Percentiles rank a stretch among this genome's conserved stretches.
phyloP scores from a whole-genome alignment of 2,113 vertebrate species.

The Thinocorus orbignyianus region DNA sequence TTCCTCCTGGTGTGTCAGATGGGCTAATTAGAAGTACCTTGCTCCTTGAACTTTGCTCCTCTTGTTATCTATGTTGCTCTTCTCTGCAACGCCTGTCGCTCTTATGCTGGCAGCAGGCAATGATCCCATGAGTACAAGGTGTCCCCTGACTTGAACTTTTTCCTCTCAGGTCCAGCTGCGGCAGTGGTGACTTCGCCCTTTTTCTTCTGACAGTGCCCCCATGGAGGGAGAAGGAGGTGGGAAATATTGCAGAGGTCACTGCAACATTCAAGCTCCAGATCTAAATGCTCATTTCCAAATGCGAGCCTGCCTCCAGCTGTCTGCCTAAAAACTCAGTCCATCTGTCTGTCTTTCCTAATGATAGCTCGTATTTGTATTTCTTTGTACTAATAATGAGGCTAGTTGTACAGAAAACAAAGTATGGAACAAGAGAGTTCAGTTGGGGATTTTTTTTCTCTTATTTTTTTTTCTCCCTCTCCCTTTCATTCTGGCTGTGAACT shows the following conservation, averaged over 20 bases:
- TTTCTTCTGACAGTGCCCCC: not conserved
- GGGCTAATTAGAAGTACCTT: not conserved
- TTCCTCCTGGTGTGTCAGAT: not conserved
- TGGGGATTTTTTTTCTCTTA: not conserved
- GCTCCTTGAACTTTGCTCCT: not conserved
- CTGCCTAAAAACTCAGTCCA: constrained; percentile 44
- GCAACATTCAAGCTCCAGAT: not conserved
- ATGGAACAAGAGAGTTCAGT: not conserved
- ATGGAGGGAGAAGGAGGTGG: not conserved
- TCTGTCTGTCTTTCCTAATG: constrained; percentile 65
- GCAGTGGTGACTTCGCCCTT: not conserved
- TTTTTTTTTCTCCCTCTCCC: not conserved
- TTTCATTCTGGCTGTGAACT: constrained; percentile 39
- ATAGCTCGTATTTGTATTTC: constrained; percentile 44
- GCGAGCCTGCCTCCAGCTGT: not conserved
- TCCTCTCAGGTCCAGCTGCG: not conserved
- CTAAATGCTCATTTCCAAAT: constrained; percentile 12
- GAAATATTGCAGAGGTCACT: not conserved
- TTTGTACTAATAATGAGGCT: constrained; percentile 31
- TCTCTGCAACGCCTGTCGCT: rapidly evolving
- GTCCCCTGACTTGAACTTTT: not conserved
- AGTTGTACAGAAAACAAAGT: constrained; percentile 60
- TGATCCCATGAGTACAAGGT: rapidly evolving
- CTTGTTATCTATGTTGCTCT: not conserved
- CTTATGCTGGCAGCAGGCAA: not conserved